phyloP scores from a whole-genome alignment of 1,140 invertebrate species.

The Chlorops oryzae region DNA sequence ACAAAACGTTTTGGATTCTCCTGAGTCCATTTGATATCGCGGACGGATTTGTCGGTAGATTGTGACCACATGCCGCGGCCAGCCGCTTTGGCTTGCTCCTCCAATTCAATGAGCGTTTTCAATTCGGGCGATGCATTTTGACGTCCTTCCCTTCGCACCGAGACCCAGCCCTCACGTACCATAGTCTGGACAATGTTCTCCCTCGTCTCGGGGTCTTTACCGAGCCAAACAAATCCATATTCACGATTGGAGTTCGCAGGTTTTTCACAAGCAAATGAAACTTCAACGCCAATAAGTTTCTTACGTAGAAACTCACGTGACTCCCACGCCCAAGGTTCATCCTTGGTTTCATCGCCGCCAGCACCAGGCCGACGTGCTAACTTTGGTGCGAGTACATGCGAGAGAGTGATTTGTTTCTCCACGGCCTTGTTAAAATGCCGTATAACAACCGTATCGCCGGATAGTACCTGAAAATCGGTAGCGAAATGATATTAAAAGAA shows the following conservation, averaged over 20 bases:
- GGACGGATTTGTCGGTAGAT: constrained; percentile 60
- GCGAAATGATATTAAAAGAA: too few species aligned
- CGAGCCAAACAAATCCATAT: constrained; percentile 82
- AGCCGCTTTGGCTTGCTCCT: constrained; percentile 81
- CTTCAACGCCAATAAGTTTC: constrained; percentile 84
- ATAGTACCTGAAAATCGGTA: constrained; percentile 72
- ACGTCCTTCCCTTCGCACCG: constrained; percentile 71
- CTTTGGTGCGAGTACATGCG: constrained; percentile 87
- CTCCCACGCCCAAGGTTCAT: constrained; percentile 95
- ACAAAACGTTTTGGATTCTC: constrained; percentile 79
- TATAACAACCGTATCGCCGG: constrained; percentile 85
- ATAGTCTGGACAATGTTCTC: constrained; percentile 85
- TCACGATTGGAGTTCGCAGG: constrained; percentile 69
- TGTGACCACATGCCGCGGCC: constrained; percentile 80
- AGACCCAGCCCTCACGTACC: constrained; percentile 80
- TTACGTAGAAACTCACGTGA: constrained; percentile 89
- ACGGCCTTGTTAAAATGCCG: constrained; percentile 70
- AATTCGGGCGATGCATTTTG: constrained; percentile 60
- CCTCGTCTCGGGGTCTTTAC: constrained; percentile 66
- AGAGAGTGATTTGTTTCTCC: constrained; percentile 84
- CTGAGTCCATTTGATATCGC: constrained; percentile 80
- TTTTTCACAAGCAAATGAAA: constrained; percentile 71
- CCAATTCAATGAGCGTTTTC: constrained; percentile 72
- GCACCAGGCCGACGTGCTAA: constrained; percentile 67
- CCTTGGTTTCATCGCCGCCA: constrained; percentile 66